Conservation (phyloP, 2,888 invertebrate genomes). For the Pheosia gnoma region DNA sequence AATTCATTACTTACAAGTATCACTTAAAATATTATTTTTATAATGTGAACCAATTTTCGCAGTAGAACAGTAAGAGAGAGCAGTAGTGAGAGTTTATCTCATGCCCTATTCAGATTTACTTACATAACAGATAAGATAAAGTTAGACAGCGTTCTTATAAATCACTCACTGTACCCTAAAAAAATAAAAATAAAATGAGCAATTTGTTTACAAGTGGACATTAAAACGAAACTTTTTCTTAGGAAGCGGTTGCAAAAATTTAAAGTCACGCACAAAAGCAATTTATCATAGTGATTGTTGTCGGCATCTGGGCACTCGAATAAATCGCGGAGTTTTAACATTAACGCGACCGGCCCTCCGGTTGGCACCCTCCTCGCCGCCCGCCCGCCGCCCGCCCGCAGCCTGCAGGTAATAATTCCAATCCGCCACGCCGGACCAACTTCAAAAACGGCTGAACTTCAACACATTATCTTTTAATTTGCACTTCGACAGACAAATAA, state of each 20-base stretch:
- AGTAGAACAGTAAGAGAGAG: no score
- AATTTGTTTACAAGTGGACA: constrained; percentile 41
- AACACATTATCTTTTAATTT: constrained; percentile 78
- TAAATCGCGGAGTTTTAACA: constrained; percentile 76
- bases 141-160: not conserved
- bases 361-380: constrained; percentile 26
- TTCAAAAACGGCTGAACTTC: constrained; percentile 73
- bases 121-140: not conserved
- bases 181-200: constrained; percentile 10
- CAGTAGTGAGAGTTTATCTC: no score
- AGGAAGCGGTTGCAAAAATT: constrained; percentile 57
- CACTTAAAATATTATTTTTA: no score
- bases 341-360: constrained; percentile 49
- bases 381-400: constrained; percentile 40
- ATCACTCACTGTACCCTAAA: not conserved
- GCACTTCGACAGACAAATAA: constrained; percentile 67
- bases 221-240: constrained; percentile 42
- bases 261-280: constrained; percentile 61
- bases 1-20: no score
- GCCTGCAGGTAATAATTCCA: constrained; percentile 73
- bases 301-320: constrained; percentile 72
- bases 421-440: constrained; percentile 69
- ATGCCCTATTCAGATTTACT: no score
- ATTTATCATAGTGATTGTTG: constrained; percentile 74
- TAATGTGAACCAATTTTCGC: no score